Base-by-base conservation (phyloP, 2,113 vertebrate genomes). In the Toxotes chatareus region DNA sequence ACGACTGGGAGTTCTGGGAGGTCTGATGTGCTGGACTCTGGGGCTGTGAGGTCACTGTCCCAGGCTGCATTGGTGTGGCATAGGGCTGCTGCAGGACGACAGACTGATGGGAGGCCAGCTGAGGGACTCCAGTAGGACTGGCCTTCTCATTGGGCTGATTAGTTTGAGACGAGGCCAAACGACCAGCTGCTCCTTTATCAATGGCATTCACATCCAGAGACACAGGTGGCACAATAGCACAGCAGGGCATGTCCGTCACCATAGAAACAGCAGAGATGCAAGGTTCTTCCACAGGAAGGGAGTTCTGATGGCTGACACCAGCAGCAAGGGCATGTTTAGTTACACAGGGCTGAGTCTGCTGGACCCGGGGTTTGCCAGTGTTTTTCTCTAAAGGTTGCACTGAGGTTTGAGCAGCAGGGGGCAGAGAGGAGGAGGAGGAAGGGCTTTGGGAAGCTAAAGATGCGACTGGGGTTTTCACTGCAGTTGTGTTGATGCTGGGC, bases 81-180 rank as follows among this genome's bases (percentile, higher is more conserved):
- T 95, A 90, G 16, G 96, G 88, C 79, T 95, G 97, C 68, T 94
- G 92, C 1, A 96, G 89, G 62, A 96, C 95, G 73, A 95, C 79
- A 6, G 94, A 93, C 0, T 93, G 91, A 47, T 90, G 89, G 53
- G 91, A 0, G 51, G 80, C 83, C 0, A 84, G 93, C 62, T 81
- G 94, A 47, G 94, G 31, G 3, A 86, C 89, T 31, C 4, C 76
- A 0, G 23, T 83, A 1, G 91, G 92, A 55, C 91, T 79, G 0
- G 89, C 77, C 0, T 93, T 91, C 27, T 91, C 90, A 77, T 62
- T 14, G 0, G 89, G 47, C 4, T 83, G 77, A 90, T 84, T 79
- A 8, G 74, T 73, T 23, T 84, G 69, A 47, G 79, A 75, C 68
- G 86, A 36, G 92, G 93, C 3, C 44, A 64, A 68, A 89, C 66